Base-by-base conservation (phyloP, 2,888 invertebrate genomes). In the Lottia gigantea region DNA sequence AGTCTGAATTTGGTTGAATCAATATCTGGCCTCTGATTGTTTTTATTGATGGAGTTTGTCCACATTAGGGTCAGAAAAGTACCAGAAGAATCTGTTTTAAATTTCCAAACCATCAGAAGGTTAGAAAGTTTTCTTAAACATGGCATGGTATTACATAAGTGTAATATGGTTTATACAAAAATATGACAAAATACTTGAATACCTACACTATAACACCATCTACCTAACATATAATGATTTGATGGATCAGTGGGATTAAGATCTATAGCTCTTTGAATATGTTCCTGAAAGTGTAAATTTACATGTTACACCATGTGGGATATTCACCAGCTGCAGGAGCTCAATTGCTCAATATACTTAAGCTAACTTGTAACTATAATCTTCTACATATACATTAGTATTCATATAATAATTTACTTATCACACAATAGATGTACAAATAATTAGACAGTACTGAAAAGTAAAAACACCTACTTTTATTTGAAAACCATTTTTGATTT, bases 141-240 rank as follows among this genome's bases (percentile, higher is more conserved):
- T n/a, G n/a, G n/a, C n/a, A n/a, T n/a, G n/a, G n/a, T n/a, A n/a
- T n/a, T n/a, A n/a, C n/a, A n/a, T n/a, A n/a, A n/a, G n/a, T n/a
- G n/a, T n/a, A n/a, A n/a, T n/a, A n/a, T n/a, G n/a, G n/a, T n/a
- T n/a, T n/a, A n/a, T n/a, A n/a, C n/a, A n/a, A n/a, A n/a, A n/a
- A n/a, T n/a, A n/a, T 2, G 16, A 40, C 31, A 16, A 31, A 6
- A 19, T 26, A 62, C 47, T 16, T 19, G 25, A 64, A 67, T 46
- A 82, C 83, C 81, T 79, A 93, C 91, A 88, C 92, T 92, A 85
- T 89, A 93, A 82, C 91, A 91, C 89, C 93, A 94, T 82, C 94
- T 89, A 14, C 94, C 94, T 65, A 93, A 87, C 80, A 94, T 90
- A 87, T 94, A 92, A 86, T 93, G 91, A 62, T 93, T 87, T 1